Percentiles rank a stretch among this genome's conserved stretches.
phyloP scores from a whole-genome alignment of 1,140 invertebrate species.

The Lepidurus packardi region DNA sequence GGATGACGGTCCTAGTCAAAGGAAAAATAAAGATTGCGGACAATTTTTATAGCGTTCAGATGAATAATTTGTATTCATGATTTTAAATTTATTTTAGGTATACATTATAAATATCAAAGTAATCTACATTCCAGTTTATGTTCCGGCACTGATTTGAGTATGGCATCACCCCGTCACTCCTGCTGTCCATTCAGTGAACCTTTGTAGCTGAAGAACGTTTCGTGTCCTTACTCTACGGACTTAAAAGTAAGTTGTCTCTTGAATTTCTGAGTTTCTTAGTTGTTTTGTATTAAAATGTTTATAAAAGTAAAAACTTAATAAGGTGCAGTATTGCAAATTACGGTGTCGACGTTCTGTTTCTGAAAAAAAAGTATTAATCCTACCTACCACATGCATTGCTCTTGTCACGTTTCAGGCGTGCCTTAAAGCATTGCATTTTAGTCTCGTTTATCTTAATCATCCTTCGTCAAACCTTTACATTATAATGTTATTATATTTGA shows the following conservation, averaged over 20 bases:
- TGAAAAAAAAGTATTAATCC: neutral
- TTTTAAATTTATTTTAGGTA: neutral
- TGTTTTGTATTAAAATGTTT: neutral
- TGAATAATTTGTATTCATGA: neutral
- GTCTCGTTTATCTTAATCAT: neutral
- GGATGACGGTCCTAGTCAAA: neutral
- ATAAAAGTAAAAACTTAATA: neutral
- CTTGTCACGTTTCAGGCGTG: neutral
- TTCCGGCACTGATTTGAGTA: neutral
- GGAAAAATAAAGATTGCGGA: neutral
- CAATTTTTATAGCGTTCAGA: neutral
- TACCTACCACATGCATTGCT: neutral
- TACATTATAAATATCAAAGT: no score
- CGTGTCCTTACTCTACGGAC: neutral
- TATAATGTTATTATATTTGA: neutral
- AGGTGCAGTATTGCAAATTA: neutral
- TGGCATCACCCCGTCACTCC: neutral
- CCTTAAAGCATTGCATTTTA: neutral
- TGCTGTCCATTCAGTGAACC: neutral
- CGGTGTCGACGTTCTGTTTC: neutral
- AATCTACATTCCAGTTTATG: no score
- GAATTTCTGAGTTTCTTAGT: neutral
- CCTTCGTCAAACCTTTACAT: neutral
- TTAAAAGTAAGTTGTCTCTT: conserved; percentile 2
- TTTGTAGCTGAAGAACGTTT: conserved; percentile 19